Percentiles rank a stretch among this genome's conserved stretches.
Evolutionary conservation across 2,113 vertebrate species (phyloP).

Genomic region (Laticauda laticaudata): DNA sequence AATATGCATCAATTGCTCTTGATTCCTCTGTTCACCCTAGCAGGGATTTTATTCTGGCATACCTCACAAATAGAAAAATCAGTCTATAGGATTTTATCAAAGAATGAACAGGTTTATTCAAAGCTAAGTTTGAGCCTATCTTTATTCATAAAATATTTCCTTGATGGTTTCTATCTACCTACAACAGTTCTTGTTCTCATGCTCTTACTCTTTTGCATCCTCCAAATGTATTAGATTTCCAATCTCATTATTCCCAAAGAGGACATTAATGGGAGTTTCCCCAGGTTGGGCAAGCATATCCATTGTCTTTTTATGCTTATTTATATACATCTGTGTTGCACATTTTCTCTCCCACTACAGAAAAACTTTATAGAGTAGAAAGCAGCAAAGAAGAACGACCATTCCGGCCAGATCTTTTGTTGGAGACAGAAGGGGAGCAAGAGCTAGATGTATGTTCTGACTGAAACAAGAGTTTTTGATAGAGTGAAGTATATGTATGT

Average conservation of each 20-base stretch:
- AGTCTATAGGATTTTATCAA: constrained; percentile 37
- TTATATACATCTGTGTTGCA: not conserved
- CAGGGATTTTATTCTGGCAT: constrained; percentile 30
- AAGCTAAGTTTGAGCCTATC: not conserved
- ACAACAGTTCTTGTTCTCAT: not conserved
- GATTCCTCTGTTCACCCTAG: constrained; percentile 36
- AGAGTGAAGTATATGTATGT: constrained; percentile 4
- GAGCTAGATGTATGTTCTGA: constrained; percentile 82
- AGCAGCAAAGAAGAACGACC: constrained; percentile 62
- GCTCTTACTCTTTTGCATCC: not conserved
- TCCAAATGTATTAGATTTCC: not conserved
- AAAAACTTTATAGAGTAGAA: constrained; percentile 88
- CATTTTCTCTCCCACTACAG: constrained; percentile 62
- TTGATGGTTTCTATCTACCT: not conserved
- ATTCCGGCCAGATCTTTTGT: constrained; percentile 88
- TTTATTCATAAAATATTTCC: not conserved
- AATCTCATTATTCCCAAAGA: not conserved
- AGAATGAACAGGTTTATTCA: constrained; percentile 5
- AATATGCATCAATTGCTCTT: constrained; percentile 35
- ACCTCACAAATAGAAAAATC: constrained; percentile 38
- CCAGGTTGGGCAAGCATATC: not conserved
- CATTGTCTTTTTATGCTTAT: not conserved
- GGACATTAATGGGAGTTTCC: not conserved
- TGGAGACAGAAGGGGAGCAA: constrained; percentile 79
- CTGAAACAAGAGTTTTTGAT: constrained; percentile 46